phyloP scores from a whole-genome alignment of 2,888 invertebrate genomes.

The Brenthis ino region DNA sequence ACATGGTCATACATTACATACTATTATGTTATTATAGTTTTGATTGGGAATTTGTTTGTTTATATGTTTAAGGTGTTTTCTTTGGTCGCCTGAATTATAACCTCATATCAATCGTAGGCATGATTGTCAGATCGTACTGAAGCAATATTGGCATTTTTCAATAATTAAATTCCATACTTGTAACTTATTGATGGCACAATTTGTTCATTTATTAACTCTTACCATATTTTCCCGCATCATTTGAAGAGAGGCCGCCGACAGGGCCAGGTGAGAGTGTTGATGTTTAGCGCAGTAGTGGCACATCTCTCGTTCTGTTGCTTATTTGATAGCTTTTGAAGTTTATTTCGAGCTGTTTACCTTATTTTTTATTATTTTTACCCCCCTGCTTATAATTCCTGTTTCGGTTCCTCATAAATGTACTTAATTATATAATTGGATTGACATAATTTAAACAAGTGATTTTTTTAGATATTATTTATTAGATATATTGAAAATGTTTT shows the following conservation, averaged over 20 bases:
- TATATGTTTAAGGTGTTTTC: neutral
- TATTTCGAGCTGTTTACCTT: neutral
- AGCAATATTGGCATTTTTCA: slow-evolving; percentile 52
- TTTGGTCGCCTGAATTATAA: slow-evolving; percentile 45
- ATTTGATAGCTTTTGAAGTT: slow-evolving; percentile 9
- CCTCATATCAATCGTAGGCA: slow-evolving; percentile 49
- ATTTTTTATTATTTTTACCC: neutral
- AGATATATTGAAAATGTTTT: too few relatives aligned
- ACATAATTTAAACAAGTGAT: too few relatives aligned
- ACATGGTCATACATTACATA: too few relatives aligned
- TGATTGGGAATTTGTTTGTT: neutral
- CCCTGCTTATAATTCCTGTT: neutral
- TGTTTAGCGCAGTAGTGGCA: slow-evolving; percentile 16
- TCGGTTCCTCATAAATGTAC: neutral
- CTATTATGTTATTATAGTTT: too few relatives aligned
- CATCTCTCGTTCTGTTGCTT: slow-evolving; percentile 19
- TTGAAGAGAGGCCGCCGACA: slow-evolving; percentile 56
- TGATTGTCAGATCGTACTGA: slow-evolving; percentile 52
- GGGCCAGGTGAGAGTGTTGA: slow-evolving; percentile 38
- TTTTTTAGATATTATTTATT: too few relatives aligned
- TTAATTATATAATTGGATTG: too few relatives aligned
- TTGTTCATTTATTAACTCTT: slow-evolving; percentile 55
- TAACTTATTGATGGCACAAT: slow-evolving; percentile 66
- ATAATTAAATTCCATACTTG: slow-evolving; percentile 50
- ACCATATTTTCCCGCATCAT: slow-evolving; percentile 63